Base-by-base conservation (phyloP, 2,888 invertebrate species). In the Lycocerus yunnanus region DNA sequence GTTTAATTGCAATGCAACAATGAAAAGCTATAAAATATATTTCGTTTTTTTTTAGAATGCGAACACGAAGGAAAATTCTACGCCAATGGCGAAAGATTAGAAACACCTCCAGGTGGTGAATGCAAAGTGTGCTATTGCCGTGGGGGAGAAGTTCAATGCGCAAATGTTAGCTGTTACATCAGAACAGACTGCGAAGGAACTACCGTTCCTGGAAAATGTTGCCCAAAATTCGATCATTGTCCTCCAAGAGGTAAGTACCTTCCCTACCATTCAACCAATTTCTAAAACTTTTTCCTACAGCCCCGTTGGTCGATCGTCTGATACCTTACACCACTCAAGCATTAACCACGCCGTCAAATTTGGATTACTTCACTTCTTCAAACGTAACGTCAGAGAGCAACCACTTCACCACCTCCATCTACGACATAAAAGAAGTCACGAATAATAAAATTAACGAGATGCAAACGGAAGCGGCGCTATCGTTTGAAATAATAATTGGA, bases 121-220 rank as follows among this genome's bases (percentile, higher is more conserved):
- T 95, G 95, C 88, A 92, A 92, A 82, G 93, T 93, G 75, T 95
- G 95, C 87, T 94, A 93, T 87, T 95, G 95, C 86, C 91, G 93
- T 87, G 93, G 94, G 16, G 94, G 94, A 1, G 93, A 94, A 85
- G 91, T 94, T 80, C 92, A 93, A 82, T 95, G 95, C 87, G 92
- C 93, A 66, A 90, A 92, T 76, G 92, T 94, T 79, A 92, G 93
- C 69, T 95, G 95, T 87, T 94, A 92, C 87, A 90, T 91, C 80
- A 89, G 94, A 69, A 91, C 92, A 79, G 94, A 95, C 87, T 95
- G 94, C 87, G 90, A 91, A 82, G 93, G 93, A 58, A 90, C 92
- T 77, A 90, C 90, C 78, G 92, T 93, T 79, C 89, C 91, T 11
- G 94, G 94, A 68, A 90, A 93, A 83, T 95, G 95, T 87, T 95